Evolutionary conservation across 2,797 vertebrate species (phyloP).

Genomic region (Sarcoramphus papa): DNA sequence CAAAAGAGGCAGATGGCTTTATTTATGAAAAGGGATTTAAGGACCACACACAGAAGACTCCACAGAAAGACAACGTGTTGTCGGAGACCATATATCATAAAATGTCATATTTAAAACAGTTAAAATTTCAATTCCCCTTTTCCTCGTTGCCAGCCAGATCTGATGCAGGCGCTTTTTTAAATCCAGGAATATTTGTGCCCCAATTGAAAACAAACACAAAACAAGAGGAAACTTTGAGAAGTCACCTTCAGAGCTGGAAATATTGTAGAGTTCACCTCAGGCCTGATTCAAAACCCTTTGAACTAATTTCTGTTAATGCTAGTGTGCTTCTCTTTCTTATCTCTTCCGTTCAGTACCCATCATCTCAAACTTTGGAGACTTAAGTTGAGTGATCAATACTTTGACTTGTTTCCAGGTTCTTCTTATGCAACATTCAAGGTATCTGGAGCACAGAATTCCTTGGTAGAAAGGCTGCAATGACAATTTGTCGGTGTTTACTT

Average conservation of each 20-base stretch:
- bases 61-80: constrained; percentile 5
- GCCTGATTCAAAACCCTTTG: neutral
- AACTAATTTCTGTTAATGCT: neutral
- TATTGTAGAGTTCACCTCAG: neutral
- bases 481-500: neutral
- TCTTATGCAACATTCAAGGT: neutral
- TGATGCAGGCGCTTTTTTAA: neutral
- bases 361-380: neutral
- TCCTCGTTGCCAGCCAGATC: neutral
- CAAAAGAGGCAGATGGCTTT: constrained; percentile 52
- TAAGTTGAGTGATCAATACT: neutral
- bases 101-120: neutral
- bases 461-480: neutral
- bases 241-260: neutral
- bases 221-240: neutral
- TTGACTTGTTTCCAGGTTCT: neutral
- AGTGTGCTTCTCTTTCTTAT: neutral
- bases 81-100: neutral
- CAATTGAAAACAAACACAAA: neutral
- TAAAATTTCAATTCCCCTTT: neutral
- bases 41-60: neutral
- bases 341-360: neutral
- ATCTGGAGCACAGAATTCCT: neutral
- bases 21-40: constrained; percentile 38
- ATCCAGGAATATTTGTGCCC: neutral